Percentiles rank a stretch among this genome's conserved stretches.
These are phyloP conservation scores for Rhipidura dahli DNA, from an alignment of 2,113 vertebrate species.

Conservation along the genomic window DNA sequence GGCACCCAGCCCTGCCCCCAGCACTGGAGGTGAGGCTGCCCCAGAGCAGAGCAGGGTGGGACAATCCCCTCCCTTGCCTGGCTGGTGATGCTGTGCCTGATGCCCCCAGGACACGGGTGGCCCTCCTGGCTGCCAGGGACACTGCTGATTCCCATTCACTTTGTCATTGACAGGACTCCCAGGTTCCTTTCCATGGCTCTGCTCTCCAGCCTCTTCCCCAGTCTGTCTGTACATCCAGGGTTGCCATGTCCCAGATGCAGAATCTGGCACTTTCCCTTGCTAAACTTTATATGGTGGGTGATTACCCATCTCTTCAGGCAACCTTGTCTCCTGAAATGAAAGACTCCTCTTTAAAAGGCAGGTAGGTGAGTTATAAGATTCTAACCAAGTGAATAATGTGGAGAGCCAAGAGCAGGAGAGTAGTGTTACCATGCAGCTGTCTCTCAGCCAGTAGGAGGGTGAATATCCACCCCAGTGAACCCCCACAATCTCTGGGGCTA, in stretches of 20 bases:
- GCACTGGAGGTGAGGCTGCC: rapidly evolving
- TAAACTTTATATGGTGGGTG: background rate
- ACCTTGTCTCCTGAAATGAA: background rate
- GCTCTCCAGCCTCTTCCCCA: background rate
- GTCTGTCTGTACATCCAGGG: too few species aligned
- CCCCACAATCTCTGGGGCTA: rapidly evolving
- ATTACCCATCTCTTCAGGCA: background rate
- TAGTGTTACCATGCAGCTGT: background rate
- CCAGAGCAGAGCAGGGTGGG: background rate
- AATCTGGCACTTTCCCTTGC: background rate
- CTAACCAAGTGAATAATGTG: background rate
- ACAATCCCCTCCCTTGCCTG: rapidly evolving
- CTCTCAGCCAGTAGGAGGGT: background rate
- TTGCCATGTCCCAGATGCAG: background rate
- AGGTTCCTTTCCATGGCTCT: background rate
- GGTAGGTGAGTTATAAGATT: background rate
- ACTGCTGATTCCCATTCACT: rapidly evolving
- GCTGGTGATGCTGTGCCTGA: background rate
- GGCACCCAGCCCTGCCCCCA: background rate
- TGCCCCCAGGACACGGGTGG: rapidly evolving
- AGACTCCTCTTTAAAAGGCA: background rate
- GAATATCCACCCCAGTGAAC: background rate
- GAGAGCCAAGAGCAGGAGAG: background rate
- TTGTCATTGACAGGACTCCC: rapidly evolving
- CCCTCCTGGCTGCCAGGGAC: background rate